Percentiles rank a stretch among this genome's conserved stretches.
Evolutionary conservation across 2,888 invertebrate genomes (phyloP).

Genomic region (Atrina japonica): DNA sequence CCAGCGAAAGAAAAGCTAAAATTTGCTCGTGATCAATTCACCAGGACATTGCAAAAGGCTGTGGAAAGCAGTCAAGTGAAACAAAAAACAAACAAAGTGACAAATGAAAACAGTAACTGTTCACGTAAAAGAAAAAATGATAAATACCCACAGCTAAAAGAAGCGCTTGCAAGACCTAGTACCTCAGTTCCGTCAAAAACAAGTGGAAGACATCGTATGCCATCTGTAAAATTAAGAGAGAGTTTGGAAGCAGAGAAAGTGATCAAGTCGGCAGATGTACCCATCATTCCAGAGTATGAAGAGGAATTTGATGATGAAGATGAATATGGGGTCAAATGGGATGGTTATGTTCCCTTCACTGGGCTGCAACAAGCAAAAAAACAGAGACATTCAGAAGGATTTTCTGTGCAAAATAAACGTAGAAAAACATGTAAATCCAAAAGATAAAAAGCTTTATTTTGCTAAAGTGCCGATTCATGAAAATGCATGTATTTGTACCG

Average conservation of each 20-base stretch:
- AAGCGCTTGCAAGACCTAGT: slow-evolving; percentile 51
- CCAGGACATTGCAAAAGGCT: slow-evolving; percentile 55
- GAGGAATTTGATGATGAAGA: slow-evolving; percentile 33
- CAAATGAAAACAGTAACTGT: slow-evolving; percentile 1
- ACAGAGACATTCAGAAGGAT: slow-evolving; percentile 5
- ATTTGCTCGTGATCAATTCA: slow-evolving; percentile 62
- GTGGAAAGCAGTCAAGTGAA: slow-evolving; percentile 42
- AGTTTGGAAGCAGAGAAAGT: slow-evolving; percentile 18
- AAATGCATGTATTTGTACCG: too few species aligned
- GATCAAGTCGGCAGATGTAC: slow-evolving; percentile 10
- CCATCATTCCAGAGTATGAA: slow-evolving; percentile 35
- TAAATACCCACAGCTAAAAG: slow-evolving; percentile 57
- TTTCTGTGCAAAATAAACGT: slow-evolving; percentile 11
- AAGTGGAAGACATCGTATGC: slow-evolving; percentile 13
- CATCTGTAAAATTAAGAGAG: slow-evolving; percentile 24
- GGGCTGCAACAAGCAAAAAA: slow-evolving; percentile 29
- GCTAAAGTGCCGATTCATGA: too few species aligned
- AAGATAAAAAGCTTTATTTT: too few species aligned
- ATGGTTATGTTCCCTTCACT: slow-evolving; percentile 34
- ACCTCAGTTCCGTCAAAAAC: background rate
- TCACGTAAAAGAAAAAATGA: slow-evolving; percentile 24
- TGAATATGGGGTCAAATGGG: slow-evolving; percentile 28
- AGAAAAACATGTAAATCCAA: slow-evolving; percentile 12
- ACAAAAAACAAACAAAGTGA: background rate
- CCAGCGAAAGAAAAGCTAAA: slow-evolving; percentile 63